Evolutionary conservation across 2,113 vertebrate genomes (phyloP), one percentile per base, ranked within the genome.

Genomic region (Pterocles burchelli): DNA sequence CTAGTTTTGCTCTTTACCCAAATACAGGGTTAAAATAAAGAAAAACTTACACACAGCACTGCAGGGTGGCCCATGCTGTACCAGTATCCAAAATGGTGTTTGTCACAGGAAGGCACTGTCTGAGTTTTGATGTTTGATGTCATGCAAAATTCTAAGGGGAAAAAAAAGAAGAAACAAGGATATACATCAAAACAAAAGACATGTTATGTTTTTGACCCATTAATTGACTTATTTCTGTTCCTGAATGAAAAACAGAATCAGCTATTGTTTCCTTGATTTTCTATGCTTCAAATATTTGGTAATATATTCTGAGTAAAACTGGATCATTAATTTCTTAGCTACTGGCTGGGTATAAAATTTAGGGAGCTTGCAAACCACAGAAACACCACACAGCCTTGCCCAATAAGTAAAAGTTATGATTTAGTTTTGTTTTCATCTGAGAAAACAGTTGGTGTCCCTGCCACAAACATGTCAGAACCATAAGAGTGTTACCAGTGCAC

Each of bases 51-150:
- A 97, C 99, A 99, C 51, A 99, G 98, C 48, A 99, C 98, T 89
- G 97, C 97, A 5, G 99, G 99, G 95, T 99, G 99, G 73, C 97
- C 98, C 67, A 98, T 59, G 89, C 96, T 96, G 96, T 99, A 99
- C 99, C 99, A 99, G 96, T 99, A 99, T 85, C 98, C 98, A 79
- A 99, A 99, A 96, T 99, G 99, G 97, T 99, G 99, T 43, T 98
- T 95, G 62, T 98, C 97, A 36, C 98, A 99, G 67, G 98, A 98
- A 4, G 98, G 92, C 52, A 99, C 99, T 5, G 98, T 99, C 97
- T 99, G 98, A 88, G 98, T 98, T 97, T 99, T 99, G 89, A 99
- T 96, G 71, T 99, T 99, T 79, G 99, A 99, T 11, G 99, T 99
- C 97, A 99, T 91, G 92, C 99, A 99, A 45, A 99, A 95, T 97